Percentiles rank a stretch among this genome's conserved stretches.
These are phyloP conservation scores for Augiades crinisus DNA, from an alignment of 2,888 invertebrate species.

Conservation along the genomic window DNA sequence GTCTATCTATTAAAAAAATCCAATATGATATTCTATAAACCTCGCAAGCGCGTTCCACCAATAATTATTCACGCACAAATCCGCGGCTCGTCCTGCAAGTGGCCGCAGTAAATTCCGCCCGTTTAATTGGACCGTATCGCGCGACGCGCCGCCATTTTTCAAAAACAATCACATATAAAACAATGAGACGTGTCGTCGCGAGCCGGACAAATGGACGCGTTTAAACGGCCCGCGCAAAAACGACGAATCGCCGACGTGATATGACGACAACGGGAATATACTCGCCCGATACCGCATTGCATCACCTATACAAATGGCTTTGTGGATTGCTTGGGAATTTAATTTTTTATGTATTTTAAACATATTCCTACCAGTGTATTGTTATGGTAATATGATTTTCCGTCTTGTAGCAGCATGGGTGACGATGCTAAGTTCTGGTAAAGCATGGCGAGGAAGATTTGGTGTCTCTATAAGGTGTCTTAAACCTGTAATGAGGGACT, in stretches of 20 bases:
- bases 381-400: too few species aligned
- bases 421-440: too few species aligned
- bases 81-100: conserved; percentile 40
- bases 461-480: too few species aligned
- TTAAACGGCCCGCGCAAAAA: conserved; percentile 27
- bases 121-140: conserved; percentile 50
- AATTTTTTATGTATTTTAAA: neutral
- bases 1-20: too few species aligned
- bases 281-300: neutral
- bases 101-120: conserved; percentile 54
- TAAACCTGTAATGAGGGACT: too few species aligned
- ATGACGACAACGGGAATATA: neutral
- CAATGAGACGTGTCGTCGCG: conserved; percentile 58
- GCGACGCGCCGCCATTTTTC: conserved; percentile 51
- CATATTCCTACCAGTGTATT: too few species aligned
- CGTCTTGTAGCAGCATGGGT: too few species aligned
- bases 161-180: conserved; percentile 64
- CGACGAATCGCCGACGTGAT: neutral
- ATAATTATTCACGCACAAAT: conserved; percentile 39
- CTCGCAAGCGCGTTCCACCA: neutral
- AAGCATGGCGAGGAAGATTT: too few species aligned
- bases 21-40: too few species aligned
- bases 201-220: conserved; percentile 41
- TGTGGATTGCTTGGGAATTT: neutral
- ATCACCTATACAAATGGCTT: neutral